These are phyloP conservation scores for Dryocosmus kuriphilus DNA, from an alignment of 2,888 invertebrate species.

Conservation along the genomic window DNA sequence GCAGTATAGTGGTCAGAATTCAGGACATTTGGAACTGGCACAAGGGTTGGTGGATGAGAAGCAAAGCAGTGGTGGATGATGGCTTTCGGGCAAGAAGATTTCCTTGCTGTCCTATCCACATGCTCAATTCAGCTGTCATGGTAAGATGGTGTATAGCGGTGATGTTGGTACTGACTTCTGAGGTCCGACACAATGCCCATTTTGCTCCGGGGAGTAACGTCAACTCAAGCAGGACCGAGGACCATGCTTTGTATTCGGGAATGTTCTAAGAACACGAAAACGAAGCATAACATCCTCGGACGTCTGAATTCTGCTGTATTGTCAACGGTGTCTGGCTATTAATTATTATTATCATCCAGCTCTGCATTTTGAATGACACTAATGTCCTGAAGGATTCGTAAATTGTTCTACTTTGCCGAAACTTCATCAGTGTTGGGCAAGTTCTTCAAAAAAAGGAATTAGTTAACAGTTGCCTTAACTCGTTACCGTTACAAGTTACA, in stretches of 20 bases:
- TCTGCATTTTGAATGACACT: not conserved
- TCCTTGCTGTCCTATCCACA: constrained; percentile 69
- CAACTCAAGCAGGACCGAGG: constrained; percentile 62
- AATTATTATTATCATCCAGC: not conserved
- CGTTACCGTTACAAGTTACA: too few relatives aligned
- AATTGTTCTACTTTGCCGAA: too few relatives aligned
- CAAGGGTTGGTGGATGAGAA: constrained; percentile 55
- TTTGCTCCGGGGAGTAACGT: constrained; percentile 67
- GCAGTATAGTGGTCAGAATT: constrained; percentile 55
- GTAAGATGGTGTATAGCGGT: constrained; percentile 60
- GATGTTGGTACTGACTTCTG: constrained; percentile 58
- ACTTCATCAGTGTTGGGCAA: too few relatives aligned
- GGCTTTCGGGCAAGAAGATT: constrained; percentile 67
- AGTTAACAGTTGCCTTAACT: too few relatives aligned
- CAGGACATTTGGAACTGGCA: constrained; percentile 63
- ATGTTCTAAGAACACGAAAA: constrained; percentile 67
- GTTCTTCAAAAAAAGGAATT: too few relatives aligned
- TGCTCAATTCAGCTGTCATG: constrained; percentile 63
- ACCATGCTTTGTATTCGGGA: constrained; percentile 63
- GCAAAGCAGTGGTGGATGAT: constrained; percentile 58
- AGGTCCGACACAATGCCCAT: constrained; percentile 69
- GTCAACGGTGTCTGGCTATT: not conserved
- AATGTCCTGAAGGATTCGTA: too few relatives aligned
- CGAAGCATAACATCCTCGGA: constrained; percentile 58
- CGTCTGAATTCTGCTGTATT: not conserved